Evolutionary conservation across 2,888 invertebrate species (phyloP), one percentile per base, ranked within the genome.

Genomic region (Ormia ochracea): DNA sequence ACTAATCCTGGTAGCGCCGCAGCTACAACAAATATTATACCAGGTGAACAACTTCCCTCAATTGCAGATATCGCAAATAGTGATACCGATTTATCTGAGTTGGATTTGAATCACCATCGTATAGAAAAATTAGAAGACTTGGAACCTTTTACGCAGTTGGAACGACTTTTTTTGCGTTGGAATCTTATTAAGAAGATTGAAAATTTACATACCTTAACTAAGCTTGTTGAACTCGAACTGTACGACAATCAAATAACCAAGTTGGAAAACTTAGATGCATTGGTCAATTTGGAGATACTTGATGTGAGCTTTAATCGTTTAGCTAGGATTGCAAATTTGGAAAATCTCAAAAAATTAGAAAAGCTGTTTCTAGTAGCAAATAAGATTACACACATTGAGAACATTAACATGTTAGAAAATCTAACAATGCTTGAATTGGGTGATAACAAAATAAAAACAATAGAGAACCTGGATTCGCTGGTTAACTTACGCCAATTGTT

Each of bases 261-360:
- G 83, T 96, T 99, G 83, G 97, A 98, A 89, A 97, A 98, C 88
- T 91, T 99, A 72, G 95, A 96, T 69, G 89, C 92, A 10, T 92
- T 99, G 10, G 93, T 95, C 1, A 98, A 98, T 90, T 91, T 99
- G 54, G 94, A 97, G 87, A 92, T 95, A 79, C 91, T 99, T 81
- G 99, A 99, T 90, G 89, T 99, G 48, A 98, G 99, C 4, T 99
- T 98, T 90, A 99, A 99, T 90, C 93, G 98, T 74, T 93, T 99
- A 45, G 94, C 93, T 83, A 94, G 95, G 88, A 96, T 99, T 70
- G 93, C 94, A 85, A 96, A 96, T 63, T 89, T 99, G 81, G 93
- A 94, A 1, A 92, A 92, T 66, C 90, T 98, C 82, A 84, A 89
- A 4, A 96, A 95, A 63, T 88, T 99, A 77, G 92, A 94, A 85